Conservation (phyloP, 2,113 vertebrate species). For the Tiliqua scincoides region DNA sequence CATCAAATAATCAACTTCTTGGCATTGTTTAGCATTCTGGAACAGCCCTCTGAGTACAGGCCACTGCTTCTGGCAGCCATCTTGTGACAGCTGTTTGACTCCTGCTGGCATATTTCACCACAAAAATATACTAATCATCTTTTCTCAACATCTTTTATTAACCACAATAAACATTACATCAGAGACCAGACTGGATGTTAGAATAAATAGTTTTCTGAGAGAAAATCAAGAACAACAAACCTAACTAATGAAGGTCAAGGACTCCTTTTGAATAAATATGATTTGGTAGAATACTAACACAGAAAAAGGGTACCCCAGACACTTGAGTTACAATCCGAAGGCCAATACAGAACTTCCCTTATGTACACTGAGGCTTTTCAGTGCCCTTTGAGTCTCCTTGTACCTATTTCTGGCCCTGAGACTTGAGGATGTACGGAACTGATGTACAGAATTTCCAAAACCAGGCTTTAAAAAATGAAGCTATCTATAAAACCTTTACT, state of each 20-base stretch:
- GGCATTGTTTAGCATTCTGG: background rate
- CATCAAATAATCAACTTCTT: background rate
- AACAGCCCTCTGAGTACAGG: background rate
- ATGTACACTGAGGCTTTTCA: too few relatives aligned
- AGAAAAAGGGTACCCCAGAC: too few relatives aligned
- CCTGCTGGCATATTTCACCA: background rate
- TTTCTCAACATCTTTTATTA: slow-evolving; percentile 3
- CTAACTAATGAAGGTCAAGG: background rate
- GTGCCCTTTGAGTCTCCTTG: too few relatives aligned
- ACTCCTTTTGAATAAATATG: background rate
- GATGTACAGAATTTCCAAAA: too few relatives aligned
- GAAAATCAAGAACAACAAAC: background rate
- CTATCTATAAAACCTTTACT: too few relatives aligned
- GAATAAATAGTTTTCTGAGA: background rate
- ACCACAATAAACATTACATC: background rate
- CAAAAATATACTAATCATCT: background rate
- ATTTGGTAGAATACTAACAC: too few relatives aligned
- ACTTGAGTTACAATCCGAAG: too few relatives aligned
- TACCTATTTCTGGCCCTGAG: too few relatives aligned
- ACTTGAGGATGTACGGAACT: too few relatives aligned
- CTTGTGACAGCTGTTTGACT: background rate
- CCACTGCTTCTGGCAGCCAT: background rate
- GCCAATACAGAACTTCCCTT: too few relatives aligned
- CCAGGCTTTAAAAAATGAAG: too few relatives aligned
- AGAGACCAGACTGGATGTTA: background rate